These are phyloP conservation scores for Eupithecia insigniata DNA, from an alignment of 2,888 invertebrate genomes.

Conservation along the genomic window DNA sequence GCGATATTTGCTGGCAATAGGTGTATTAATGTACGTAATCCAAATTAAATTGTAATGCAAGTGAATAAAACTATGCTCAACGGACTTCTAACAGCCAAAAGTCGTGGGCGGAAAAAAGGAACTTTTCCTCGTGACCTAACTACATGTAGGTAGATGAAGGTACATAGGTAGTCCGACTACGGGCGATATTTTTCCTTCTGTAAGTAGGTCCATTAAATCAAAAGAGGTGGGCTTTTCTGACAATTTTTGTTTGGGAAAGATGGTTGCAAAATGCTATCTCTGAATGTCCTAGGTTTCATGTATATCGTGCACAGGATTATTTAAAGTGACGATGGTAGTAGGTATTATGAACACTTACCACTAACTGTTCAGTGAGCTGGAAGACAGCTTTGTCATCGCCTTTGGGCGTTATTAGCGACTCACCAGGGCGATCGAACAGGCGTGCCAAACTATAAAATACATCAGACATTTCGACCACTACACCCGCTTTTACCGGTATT, in stretches of 20 bases:
- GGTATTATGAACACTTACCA: slow-evolving; percentile 79
- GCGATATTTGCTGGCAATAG: not conserved
- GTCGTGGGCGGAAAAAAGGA: not conserved
- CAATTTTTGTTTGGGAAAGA: not conserved
- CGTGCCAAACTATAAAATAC: slow-evolving; percentile 60
- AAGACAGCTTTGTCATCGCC: slow-evolving; percentile 85
- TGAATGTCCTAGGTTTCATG: not conserved
- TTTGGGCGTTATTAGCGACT: slow-evolving; percentile 86
- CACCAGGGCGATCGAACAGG: slow-evolving; percentile 85
- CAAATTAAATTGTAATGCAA: not conserved
- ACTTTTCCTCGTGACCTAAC: not conserved
- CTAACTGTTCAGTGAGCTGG: slow-evolving; percentile 83
- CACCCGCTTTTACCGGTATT: slow-evolving; percentile 13
- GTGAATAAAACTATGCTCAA: not conserved
- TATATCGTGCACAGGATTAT: not conserved
- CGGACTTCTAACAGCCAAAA: not conserved
- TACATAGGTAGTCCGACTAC: no score
- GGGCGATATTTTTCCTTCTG: no score
- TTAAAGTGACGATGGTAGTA: not conserved
- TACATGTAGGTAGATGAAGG: not conserved
- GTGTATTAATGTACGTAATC: not conserved
- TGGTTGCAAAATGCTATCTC: not conserved
- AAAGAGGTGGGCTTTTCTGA: not conserved
- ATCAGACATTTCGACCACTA: slow-evolving; percentile 57
- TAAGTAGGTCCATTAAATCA: no score